Evolutionary conservation across 2,797 vertebrate species (phyloP).

Genomic region (Prionace glauca): DNA sequence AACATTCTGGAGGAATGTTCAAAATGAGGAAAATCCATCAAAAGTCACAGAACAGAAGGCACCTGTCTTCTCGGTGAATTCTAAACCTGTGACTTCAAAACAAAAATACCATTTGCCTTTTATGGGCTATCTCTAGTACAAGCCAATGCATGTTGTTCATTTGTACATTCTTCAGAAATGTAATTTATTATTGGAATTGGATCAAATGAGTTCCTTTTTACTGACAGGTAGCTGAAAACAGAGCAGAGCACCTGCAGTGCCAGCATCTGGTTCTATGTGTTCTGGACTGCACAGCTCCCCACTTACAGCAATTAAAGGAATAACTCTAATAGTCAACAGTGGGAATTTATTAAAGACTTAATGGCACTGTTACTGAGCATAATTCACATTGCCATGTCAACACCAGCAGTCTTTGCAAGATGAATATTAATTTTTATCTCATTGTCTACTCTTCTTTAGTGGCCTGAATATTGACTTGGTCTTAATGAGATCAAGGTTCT

Average conservation of each 20-base stretch:
- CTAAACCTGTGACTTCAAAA: not conserved
- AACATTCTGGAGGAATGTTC: not conserved
- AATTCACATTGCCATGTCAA: not conserved
- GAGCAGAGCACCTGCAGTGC: not conserved
- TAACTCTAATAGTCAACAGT: not conserved
- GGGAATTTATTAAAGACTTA: not conserved
- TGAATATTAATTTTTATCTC: not conserved
- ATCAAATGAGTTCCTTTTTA: not conserved
- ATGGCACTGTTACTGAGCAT: not conserved
- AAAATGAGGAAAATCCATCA: not conserved
- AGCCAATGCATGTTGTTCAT: not conserved
- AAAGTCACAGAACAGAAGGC: not conserved
- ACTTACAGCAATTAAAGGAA: not conserved
- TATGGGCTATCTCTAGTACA: not conserved
- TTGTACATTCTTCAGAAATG: not conserved
- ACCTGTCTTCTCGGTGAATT: not conserved
- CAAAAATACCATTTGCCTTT: not conserved
- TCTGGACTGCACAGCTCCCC: not conserved
- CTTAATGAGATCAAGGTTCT: not conserved
- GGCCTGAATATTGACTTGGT: not conserved
- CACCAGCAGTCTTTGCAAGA: not conserved
- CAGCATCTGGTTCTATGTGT: not conserved
- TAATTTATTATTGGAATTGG: not conserved
- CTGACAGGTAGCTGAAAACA: not conserved
- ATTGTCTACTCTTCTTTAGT: not conserved